These are phyloP conservation scores for Zhengitettix transpicula DNA, from an alignment of 2,888 invertebrate species.

Conservation along the genomic window DNA sequence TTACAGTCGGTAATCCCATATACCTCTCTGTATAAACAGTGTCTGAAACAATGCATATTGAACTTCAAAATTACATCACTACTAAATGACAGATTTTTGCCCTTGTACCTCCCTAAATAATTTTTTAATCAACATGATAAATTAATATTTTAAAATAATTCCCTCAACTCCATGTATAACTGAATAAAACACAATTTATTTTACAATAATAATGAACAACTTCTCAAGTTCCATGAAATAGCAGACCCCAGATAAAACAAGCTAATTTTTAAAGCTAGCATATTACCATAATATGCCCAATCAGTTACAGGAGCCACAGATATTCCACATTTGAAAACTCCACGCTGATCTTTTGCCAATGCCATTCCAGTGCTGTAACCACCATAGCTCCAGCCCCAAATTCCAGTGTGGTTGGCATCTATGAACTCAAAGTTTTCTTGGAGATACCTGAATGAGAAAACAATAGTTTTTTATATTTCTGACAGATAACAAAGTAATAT, in stretches of 20 bases:
- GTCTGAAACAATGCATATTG: conserved; percentile 42
- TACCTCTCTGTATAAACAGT: conserved; percentile 94
- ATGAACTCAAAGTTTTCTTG: conserved; percentile 52
- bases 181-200: too few relatives aligned
- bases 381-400: conserved; percentile 99
- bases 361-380: conserved; percentile 85
- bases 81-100: too few relatives aligned
- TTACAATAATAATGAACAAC: too few relatives aligned
- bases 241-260: not conserved
- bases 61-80: too few relatives aligned
- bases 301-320: conserved; percentile 94
- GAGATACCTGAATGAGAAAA: conserved; percentile 34
- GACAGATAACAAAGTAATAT: too few relatives aligned
- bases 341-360: conserved; percentile 53
- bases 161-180: too few relatives aligned
- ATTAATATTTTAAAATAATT: too few relatives aligned
- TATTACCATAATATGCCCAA: conserved; percentile 84
- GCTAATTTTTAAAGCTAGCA: not conserved
- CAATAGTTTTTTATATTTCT: too few relatives aligned
- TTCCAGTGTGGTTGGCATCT: conserved; percentile 65
- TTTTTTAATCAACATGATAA: too few relatives aligned
- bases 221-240: not conserved
- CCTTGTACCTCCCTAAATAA: too few relatives aligned
- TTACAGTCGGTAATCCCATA: conserved; percentile 64
- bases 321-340: conserved; percentile 80